Percentiles rank a stretch among this genome's conserved stretches.
phyloP scores from a whole-genome alignment of 2,888 invertebrate genomes.

The Leptothorax acervorum region DNA sequence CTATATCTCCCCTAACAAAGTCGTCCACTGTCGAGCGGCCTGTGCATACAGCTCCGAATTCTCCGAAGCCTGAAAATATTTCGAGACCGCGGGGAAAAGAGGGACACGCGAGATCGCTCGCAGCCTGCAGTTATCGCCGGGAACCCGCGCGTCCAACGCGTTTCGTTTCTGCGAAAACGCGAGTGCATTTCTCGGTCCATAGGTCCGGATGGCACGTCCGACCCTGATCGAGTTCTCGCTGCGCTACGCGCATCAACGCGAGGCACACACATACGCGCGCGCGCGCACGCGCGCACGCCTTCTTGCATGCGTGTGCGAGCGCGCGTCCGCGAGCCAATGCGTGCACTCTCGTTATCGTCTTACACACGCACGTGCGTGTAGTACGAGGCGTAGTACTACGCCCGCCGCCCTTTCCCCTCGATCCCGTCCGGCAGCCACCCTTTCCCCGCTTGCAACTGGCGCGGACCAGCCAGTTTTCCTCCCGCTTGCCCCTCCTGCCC shows the following conservation, averaged over 20 bases:
- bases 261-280: no score
- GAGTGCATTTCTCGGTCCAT: slow-evolving; percentile 28
- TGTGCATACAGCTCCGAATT: neutral
- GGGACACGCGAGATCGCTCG: neutral
- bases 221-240: slow-evolving; percentile 69
- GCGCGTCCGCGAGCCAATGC: slow-evolving; percentile 66
- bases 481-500: slow-evolving; percentile 37
- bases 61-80: neutral
- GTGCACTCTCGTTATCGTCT: slow-evolving; percentile 78
- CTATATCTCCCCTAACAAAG: slow-evolving; percentile 2
- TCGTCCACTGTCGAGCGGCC: neutral
- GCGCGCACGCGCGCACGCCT: neutral
- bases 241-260: slow-evolving; percentile 59
- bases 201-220: slow-evolving; percentile 54
- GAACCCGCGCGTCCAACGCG: neutral
- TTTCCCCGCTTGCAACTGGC: slow-evolving; percentile 60
- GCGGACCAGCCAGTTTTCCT: slow-evolving; percentile 64
- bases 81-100: neutral
- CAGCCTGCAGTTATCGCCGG: neutral
- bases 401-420: slow-evolving; percentile 53
- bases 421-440: slow-evolving; percentile 62
- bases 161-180: neutral
- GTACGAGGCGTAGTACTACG: slow-evolving; percentile 85
- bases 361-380: slow-evolving; percentile 83
- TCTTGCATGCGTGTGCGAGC: slow-evolving; percentile 12